Evolutionary conservation across 1,140 invertebrate genomes (phyloP), one percentile per base, ranked within the genome.

Genomic region (Drosophila sp.): DNA sequence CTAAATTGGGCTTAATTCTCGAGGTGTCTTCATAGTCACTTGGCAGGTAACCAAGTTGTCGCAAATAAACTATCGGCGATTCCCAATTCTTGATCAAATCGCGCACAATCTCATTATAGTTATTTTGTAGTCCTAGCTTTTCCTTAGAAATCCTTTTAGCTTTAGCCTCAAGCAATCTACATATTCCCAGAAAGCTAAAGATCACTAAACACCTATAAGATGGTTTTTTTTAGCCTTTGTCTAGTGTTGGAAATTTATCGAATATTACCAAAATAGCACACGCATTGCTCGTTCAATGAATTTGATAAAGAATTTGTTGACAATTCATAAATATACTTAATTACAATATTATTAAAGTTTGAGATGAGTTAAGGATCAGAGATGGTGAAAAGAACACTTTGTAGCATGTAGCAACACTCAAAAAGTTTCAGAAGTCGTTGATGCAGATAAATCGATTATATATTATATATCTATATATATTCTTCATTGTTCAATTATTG

Each of bases 61-160:
- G 58, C 7, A 90, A 40, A 21, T 77, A 90, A 0, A 65, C 61
- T 18, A 90, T 78, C 0, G 86, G 86, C 0, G 78, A 72, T 25
- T 90, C 78, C 86, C 86, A 90, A 41, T 65, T 77, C 46, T 58
- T 76, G 11, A 90, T 84, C 46, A 90, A 45, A 45, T 82, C 69
- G 0, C 51, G 56, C 7, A 89, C 72, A 32, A 89, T 62, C 6
- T 41, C 66, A 57, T 79, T 69, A 16, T 80, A 84, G 0, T 64
- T 38, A 0, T 45, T 21, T 0, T 43, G 27, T 0, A 72, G 25
- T 7, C 46, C 67, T 27, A 62, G 27, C 5, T 21, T 65, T 16
- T 18, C 34, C 8, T 40, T 41, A 0, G 50, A 21, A 0, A 58
- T 29, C 29, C 29, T 71, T 21, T 16, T 32, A 4, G 48, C 29